Evolutionary conservation across 2,888 invertebrate species (phyloP).

Genomic region (Hydropsyche betteni): DNA sequence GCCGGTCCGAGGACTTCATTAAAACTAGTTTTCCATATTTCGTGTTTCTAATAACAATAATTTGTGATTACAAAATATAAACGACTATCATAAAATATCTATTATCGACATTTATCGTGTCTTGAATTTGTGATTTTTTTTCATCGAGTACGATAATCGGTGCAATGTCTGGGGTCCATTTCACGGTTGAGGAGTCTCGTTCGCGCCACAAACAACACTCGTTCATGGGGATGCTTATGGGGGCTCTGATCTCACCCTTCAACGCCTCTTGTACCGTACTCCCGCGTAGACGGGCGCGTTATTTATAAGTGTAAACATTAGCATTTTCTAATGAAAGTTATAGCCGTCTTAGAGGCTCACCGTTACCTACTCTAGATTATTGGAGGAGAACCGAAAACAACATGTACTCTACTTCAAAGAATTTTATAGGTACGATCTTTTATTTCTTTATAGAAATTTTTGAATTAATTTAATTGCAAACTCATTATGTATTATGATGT

Average conservation of each 20-base stretch:
- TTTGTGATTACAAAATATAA: too few relatives aligned
- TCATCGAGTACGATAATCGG: conserved; percentile 39
- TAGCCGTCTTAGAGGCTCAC: conserved; percentile 47
- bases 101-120: not conserved
- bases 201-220: conserved; percentile 40
- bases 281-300: conserved; percentile 42
- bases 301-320: conserved; percentile 52
- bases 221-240: conserved; percentile 10
- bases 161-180: conserved; percentile 43
- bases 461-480: too few relatives aligned
- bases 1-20: too few relatives aligned
- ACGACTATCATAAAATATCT: too few relatives aligned
- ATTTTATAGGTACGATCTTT: too few relatives aligned
- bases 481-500: too few relatives aligned
- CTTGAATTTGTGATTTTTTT: not conserved
- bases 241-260: conserved; percentile 17
- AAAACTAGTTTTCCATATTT: too few relatives aligned
- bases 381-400: conserved; percentile 8
- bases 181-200: conserved; percentile 45
- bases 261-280: conserved; percentile 22
- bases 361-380: conserved; percentile 43
- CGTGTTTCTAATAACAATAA: too few relatives aligned
- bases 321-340: conserved; percentile 52
- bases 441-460: too few relatives aligned
- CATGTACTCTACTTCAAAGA: conserved; percentile 8